Evolutionary conservation across 2,888 invertebrate genomes (phyloP).

Genomic region (Itoplectis maculator): DNA sequence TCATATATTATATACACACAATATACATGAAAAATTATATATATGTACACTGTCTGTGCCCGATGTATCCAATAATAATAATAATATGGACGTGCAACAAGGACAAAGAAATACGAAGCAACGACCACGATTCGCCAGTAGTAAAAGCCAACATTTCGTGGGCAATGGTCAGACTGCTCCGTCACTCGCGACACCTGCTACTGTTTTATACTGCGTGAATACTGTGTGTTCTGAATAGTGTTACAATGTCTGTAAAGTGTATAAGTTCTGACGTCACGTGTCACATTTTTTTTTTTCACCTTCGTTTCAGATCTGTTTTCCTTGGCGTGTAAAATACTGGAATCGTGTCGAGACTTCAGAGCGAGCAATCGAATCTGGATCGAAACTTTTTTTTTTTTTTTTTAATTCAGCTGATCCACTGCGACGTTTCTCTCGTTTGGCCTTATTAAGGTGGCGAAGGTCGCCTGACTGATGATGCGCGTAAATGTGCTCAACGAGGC

Average conservation of each 20-base stretch:
- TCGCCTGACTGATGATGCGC: background rate
- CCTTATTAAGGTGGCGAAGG: constrained; percentile 23
- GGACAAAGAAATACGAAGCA: constrained; percentile 39
- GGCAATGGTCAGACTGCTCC: constrained; percentile 1
- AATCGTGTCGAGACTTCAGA: constrained; percentile 4
- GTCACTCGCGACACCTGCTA: background rate
- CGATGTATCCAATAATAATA: no score
- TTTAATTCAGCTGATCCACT: background rate
- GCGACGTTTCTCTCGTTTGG: constrained; percentile 23
- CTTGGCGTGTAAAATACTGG: background rate
- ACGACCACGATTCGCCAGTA: constrained; percentile 30
- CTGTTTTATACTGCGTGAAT: no score
- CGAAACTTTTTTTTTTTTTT: constrained; percentile 8
- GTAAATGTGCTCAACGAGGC: constrained; percentile 7
- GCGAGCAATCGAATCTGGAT: constrained; percentile 16
- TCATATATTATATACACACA: background rate
- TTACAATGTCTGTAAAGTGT: no score
- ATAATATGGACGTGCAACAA: constrained; percentile 26
- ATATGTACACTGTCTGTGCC: no score
- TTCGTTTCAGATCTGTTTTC: no score
- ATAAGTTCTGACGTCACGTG: constrained; percentile 9
- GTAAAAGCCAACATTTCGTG: constrained; percentile 30
- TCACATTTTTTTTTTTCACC: background rate
- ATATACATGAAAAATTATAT: no score
- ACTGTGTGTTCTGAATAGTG: no score